These are phyloP conservation scores for Argyra leucocephala DNA, from an alignment of 2,888 invertebrate species.

Conservation along the genomic window DNA sequence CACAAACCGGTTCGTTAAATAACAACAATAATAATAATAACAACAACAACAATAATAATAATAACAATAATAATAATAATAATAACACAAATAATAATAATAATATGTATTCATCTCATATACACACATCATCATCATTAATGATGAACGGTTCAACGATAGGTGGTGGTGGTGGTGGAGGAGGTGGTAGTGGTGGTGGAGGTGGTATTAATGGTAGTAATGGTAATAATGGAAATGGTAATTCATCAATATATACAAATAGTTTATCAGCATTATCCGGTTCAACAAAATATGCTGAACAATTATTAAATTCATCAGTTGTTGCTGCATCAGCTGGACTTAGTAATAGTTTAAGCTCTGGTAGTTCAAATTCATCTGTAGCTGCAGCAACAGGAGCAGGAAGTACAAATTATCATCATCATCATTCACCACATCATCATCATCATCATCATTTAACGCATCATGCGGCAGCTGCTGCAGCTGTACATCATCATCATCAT, in stretches of 20 bases:
- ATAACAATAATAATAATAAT: slow-evolving; percentile 13
- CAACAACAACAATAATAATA: slow-evolving; percentile 19
- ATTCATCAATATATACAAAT: slow-evolving; percentile 26
- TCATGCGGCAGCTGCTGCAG: slow-evolving; percentile 23
- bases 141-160: slow-evolving; percentile 13
- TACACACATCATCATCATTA: slow-evolving; percentile 19
- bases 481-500: slow-evolving; percentile 20
- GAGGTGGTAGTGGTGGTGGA: background rate
- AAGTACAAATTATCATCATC: slow-evolving; percentile 31
- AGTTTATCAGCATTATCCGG: slow-evolving; percentile 30
- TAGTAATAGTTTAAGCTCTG: slow-evolving; percentile 10
- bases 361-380: slow-evolving; percentile 26
- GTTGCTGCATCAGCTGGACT: slow-evolving; percentile 19
- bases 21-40: slow-evolving; percentile 27
- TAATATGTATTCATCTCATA: slow-evolving; percentile 16
- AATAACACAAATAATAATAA: slow-evolving; percentile 14
- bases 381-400: slow-evolving; percentile 23
- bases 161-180: background rate
- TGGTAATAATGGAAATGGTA: slow-evolving; percentile 8
- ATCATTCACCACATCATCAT: slow-evolving; percentile 28
- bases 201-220: background rate
- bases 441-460: slow-evolving; percentile 32
- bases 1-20: slow-evolving; percentile 15
- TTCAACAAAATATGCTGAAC: slow-evolving; percentile 31
- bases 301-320: slow-evolving; percentile 27